Evolutionary conservation across 2,113 vertebrate species (phyloP).

Genomic region (Anas platyrhynchos): DNA sequence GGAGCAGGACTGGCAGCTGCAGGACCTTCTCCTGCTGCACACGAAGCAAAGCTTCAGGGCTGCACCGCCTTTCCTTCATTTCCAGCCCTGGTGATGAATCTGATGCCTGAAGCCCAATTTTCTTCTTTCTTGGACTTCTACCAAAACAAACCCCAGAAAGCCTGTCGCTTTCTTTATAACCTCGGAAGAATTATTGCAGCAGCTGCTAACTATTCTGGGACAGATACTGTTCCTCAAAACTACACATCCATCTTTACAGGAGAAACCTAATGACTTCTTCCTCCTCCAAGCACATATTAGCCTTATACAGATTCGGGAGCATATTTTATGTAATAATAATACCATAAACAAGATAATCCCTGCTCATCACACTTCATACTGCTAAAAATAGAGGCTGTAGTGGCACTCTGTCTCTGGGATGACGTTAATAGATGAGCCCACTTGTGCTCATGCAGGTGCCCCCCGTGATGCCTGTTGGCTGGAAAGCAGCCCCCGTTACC

Average conservation of each 20-base stretch:
- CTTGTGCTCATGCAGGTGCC: neutral
- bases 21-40: neutral
- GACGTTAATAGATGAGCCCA: neutral
- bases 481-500: accelerated
- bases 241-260: neutral
- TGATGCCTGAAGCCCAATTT: neutral
- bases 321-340: neutral
- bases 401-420: neutral
- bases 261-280: neutral
- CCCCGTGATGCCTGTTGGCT: neutral
- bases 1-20: neutral
- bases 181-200: neutral
- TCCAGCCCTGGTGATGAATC: neutral
- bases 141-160: neutral
- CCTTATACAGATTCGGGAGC: accelerated
- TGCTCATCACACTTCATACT: accelerated
- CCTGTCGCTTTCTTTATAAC: neutral
- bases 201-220: neutral
- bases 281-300: neutral
- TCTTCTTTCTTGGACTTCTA: neutral
- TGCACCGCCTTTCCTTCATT: neutral
- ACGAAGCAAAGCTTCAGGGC: accelerated
- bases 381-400: neutral
- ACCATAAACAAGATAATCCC: neutral
- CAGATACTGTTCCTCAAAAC: neutral